Evolutionary conservation across 2,888 invertebrate genomes (phyloP).

Genomic region (Biston betularia): DNA sequence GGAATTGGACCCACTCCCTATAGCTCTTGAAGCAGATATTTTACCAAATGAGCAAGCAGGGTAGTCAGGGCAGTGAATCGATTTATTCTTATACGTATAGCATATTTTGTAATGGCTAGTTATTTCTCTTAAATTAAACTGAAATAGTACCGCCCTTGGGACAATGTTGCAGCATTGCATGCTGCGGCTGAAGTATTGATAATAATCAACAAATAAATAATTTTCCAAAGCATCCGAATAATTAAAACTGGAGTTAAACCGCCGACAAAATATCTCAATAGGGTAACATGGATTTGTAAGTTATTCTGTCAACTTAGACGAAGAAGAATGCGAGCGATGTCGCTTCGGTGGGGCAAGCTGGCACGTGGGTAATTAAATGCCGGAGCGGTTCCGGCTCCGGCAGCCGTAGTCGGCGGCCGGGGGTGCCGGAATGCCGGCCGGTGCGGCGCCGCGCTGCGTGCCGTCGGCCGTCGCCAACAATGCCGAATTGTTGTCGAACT

Average conservation of each 20-base stretch:
- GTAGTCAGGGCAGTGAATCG: too few species aligned
- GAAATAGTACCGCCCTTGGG: too few species aligned
- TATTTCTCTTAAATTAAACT: too few species aligned
- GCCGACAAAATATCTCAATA: constrained; percentile 48
- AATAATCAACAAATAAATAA: constrained; percentile 29
- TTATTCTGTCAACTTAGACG: constrained; percentile 71
- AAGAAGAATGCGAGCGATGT: constrained; percentile 75
- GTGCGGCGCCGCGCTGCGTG: constrained; percentile 65
- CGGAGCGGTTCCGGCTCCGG: constrained; percentile 61
- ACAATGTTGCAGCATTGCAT: too few species aligned
- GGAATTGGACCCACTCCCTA: too few species aligned
- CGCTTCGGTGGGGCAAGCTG: constrained; percentile 63
- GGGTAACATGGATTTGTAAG: constrained; percentile 61
- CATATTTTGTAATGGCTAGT: too few species aligned
- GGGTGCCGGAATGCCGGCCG: constrained; percentile 52
- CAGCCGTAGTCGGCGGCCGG: constrained; percentile 55
- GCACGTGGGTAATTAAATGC: constrained; percentile 86
- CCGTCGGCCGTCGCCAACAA: constrained; percentile 69
- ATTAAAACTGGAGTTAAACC: constrained; percentile 35
- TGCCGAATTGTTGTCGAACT: constrained; percentile 71
- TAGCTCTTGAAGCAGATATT: too few species aligned
- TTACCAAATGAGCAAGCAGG: too few species aligned
- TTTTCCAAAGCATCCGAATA: constrained; percentile 40
- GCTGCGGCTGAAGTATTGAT: background rate
- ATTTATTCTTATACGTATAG: too few species aligned